A percentile compares a stretch with the other conserved stretches of the same genome.
Conservation (phyloP, 2,113 vertebrate genomes). For the Nycticorax nycticorax region DNA sequence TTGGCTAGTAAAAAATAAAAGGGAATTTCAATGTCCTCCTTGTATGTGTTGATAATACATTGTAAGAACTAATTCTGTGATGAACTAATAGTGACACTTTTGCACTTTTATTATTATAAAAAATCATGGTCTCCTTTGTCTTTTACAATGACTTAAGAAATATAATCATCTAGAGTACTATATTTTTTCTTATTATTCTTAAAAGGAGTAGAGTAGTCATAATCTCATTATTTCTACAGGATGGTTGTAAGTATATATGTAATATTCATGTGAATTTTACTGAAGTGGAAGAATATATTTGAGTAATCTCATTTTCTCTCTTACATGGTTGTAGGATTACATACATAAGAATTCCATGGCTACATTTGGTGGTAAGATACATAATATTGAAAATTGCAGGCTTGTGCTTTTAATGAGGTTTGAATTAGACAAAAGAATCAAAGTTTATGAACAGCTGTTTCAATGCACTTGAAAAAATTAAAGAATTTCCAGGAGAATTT, state of each 20-base stretch:
- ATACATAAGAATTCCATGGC: background rate
- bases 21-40: background rate
- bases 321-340: conserved; percentile 27
- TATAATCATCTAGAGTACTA: conserved; percentile 13
- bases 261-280: conserved; percentile 60
- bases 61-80: background rate
- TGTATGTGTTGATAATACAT: background rate
- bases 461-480: background rate
- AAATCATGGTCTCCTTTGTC: background rate
- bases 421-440: background rate
- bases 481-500: background rate
- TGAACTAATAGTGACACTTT: background rate
- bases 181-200: conserved; percentile 16
- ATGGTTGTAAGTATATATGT: conserved; percentile 18
- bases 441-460: background rate
- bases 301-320: conserved; percentile 61
- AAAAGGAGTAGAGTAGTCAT: conserved; percentile 19
- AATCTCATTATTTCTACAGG: conserved; percentile 56
- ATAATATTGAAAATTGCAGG: background rate
- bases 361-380: background rate
- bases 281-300: conserved; percentile 21
- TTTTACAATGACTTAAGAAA: conserved; percentile 57
- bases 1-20: conserved; percentile 2
- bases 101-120: background rate
- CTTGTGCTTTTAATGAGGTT: background rate